Evolutionary conservation across 2,113 vertebrate species (phyloP), one percentile per base, ranked within the genome.

Genomic region (Casuarius casuarius): DNA sequence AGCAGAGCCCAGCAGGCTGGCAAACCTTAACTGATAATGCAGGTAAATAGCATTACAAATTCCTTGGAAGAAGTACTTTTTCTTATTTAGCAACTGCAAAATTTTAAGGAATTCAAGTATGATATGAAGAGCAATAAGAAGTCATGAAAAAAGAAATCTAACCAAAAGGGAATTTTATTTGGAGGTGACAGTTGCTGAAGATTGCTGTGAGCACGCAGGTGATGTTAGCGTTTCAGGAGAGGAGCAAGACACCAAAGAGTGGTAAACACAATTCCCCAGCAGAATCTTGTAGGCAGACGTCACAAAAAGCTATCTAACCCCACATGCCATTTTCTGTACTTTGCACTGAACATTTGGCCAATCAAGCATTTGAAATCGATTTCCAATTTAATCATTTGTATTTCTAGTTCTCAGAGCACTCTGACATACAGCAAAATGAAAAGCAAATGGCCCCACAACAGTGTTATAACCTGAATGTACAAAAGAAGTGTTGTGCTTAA

Each of bases 321-420:
- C 12, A 56, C 22, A 8, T 58, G 46, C 7, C 19, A 81, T 86
- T 73, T 92, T 48, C 46, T 67, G 15, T 38, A 54, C 61, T 77
- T 73, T 22, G 48, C 33, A 66, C 70, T 71, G 49, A 74, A 46
- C 7, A 1, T 38, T 71, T 40, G 80, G 59, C 21, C 1, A 2
- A 52, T 76, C 65, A 80, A 92, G 21, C 0, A 0, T 4, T 31
- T 91, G 18, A 82, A 88, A 90, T 77, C 73, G 42, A 85, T 78
- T 92, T 83, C 84, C 80, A 54, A 79, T 85, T 89, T 79, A 90
- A 91, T 89, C 76, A 92, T 31, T 87, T 66, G n/a, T 49, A 83
- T 93, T 95, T 91, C 67, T 68, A 67, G 76, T 77, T 87, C 78
- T 91, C 52, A 62, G 46, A 87, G 85, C 8, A 13, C 12, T 90